These are phyloP conservation scores for Acropternis orthonyx DNA, from an alignment of 2,797 vertebrate species.

Conservation along the genomic window DNA sequence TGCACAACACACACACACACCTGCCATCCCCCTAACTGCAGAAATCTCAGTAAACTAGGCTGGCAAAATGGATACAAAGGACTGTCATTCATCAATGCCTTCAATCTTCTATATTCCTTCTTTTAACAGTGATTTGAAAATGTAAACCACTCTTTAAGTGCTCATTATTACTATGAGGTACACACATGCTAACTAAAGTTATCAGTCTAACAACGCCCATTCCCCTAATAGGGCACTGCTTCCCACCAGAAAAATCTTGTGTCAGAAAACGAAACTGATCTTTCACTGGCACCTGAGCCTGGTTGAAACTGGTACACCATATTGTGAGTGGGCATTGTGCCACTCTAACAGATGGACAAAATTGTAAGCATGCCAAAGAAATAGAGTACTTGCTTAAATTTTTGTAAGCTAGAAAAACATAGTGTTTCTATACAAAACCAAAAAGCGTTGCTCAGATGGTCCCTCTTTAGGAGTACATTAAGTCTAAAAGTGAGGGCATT, in stretches of 20 bases:
- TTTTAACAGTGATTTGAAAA: neutral
- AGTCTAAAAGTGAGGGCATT: neutral
- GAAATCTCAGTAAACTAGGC: neutral
- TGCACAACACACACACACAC: neutral
- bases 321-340: constrained; percentile 70
- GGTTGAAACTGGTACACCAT: constrained; percentile 66
- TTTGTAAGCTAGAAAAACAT: constrained; percentile 16
- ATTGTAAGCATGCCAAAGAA: constrained; percentile 56
- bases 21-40: neutral
- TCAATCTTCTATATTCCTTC: neutral
- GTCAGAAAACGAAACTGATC: constrained; percentile 62
- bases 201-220: constrained; percentile 67
- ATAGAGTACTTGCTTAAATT: constrained; percentile 27
- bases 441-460: neutral
- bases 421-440: constrained; percentile 32
- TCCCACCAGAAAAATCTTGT: constrained; percentile 60
- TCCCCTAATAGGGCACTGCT: constrained; percentile 1
- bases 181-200: constrained; percentile 64
- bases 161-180: constrained; percentile 50
- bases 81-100: constrained; percentile 10
- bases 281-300: constrained; percentile 56
- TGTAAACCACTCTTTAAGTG: constrained; percentile 4
- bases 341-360: constrained; percentile 72
- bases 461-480: neutral
- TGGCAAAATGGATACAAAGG: neutral